These are phyloP conservation scores for Rhinoptilus africanus DNA, from an alignment of 2,113 vertebrate species.

Conservation along the genomic window DNA sequence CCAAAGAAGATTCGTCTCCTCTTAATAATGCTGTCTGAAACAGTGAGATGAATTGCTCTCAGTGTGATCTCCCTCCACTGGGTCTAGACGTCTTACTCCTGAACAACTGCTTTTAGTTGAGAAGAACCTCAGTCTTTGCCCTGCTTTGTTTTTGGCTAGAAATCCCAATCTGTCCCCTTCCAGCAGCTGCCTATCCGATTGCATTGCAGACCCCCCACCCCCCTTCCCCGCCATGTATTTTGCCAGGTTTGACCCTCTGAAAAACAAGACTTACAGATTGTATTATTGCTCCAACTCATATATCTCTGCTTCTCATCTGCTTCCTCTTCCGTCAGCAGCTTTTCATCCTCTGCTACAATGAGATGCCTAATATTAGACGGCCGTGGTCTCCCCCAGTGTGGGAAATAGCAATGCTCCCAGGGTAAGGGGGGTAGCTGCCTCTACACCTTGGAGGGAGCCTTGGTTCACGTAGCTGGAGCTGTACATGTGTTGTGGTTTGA, in stretches of 20 bases:
- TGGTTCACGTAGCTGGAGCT: not conserved
- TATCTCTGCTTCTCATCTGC: not conserved
- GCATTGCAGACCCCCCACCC: not conserved
- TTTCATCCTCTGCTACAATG: not conserved
- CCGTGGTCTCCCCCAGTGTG: not conserved
- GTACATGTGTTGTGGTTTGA: not conserved
- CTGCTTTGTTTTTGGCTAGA: not conserved
- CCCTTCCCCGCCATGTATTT: not conserved
- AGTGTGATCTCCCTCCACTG: not conserved
- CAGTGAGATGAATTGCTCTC: not conserved
- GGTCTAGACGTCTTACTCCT: not conserved
- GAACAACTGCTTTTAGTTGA: not conserved
- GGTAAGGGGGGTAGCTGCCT: not conserved
- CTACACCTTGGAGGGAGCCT: not conserved
- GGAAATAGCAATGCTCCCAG: not conserved
- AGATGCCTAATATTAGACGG: not conserved
- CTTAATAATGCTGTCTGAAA: not conserved
- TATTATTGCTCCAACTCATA: not conserved
- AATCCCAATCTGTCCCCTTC: not conserved
- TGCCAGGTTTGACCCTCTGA: not conserved
- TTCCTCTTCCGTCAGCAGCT: not conserved
- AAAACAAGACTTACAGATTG: not conserved
- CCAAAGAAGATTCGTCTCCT: not conserved
- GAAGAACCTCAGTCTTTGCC: not conserved
- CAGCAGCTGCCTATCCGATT: not conserved